Evolutionary conservation across 2,113 vertebrate genomes (phyloP).

Genomic region (human (Homo sapiens)): GRCh38 chr20:58665501-58666000

Average conservation of each 20-base stretch:
- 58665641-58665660: not conserved
- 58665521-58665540: not conserved
- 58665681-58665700: not conserved
- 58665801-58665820: not conserved
- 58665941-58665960: not conserved
- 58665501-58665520: constrained; percentile 21
- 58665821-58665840: not conserved
- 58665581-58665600: constrained; percentile 30
- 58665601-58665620: not conserved
- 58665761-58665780: accelerated
- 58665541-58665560: constrained; percentile 13
- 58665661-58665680: not conserved
- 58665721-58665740: not conserved
- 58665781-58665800: not conserved
- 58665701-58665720: not conserved
- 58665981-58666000: not conserved
- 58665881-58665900: not conserved
- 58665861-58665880: too few relatives aligned
- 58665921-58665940: accelerated
- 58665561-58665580: constrained; percentile 35
- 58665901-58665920: not conserved
- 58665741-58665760: not conserved
- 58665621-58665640: not conserved
- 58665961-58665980: not conserved
- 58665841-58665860: accelerated